A percentile compares a stretch with the other conserved stretches of the same genome.
These are phyloP conservation scores for Cyanoliseus patagonus DNA, from an alignment of 2,113 vertebrate species.

Conservation along the genomic window DNA sequence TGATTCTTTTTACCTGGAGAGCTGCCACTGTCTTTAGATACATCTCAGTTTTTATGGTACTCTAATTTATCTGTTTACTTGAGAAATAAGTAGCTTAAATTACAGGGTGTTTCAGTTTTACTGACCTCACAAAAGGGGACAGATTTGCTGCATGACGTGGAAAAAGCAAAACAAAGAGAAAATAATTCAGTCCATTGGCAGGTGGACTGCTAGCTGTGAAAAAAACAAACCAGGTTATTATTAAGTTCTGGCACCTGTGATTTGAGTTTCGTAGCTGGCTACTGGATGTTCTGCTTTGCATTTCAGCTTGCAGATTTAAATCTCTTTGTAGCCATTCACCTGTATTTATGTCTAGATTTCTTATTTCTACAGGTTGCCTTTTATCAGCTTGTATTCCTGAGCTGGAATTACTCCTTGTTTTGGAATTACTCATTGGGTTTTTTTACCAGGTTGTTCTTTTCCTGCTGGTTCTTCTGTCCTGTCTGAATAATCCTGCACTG, in stretches of 20 bases:
- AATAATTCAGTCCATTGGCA: background rate
- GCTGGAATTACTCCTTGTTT: background rate
- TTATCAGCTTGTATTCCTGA: background rate
- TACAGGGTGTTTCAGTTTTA: background rate
- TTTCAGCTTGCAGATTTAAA: background rate
- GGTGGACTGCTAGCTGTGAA: background rate
- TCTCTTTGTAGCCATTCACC: background rate
- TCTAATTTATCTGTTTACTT: constrained; percentile 36
- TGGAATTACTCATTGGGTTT: background rate
- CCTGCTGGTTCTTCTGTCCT: background rate
- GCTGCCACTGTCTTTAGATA: constrained; percentile 49
- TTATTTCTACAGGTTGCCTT: background rate
- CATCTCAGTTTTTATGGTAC: background rate
- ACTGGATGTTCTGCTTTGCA: background rate
- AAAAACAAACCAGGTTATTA: background rate
- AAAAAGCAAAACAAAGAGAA: background rate
- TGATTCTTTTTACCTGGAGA: constrained; percentile 61
- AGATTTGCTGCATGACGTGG: background rate
- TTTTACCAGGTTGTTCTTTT: background rate
- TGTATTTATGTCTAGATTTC: background rate
- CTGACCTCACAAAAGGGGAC: background rate
- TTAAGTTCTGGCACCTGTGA: background rate
- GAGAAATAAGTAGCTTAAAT: constrained; percentile 41
- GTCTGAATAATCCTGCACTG: background rate
- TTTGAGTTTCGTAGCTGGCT: background rate